A percentile compares a stretch with the other conserved stretches of the same genome.
Evolutionary conservation across 2,888 invertebrate genomes (phyloP).

Genomic region (Eristalinus aeneus): DNA sequence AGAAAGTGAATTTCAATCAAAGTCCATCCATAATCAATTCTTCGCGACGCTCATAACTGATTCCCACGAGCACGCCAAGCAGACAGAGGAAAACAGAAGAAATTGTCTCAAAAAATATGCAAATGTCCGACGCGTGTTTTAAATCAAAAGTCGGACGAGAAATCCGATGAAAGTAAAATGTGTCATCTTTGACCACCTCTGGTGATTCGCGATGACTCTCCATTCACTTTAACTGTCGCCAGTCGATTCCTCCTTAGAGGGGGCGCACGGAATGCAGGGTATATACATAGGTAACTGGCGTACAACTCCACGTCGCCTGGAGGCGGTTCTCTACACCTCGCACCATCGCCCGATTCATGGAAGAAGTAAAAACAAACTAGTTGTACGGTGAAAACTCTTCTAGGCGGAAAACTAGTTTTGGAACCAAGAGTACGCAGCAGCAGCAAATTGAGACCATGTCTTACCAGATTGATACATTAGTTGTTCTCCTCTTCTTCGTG

Average conservation of each 20-base stretch:
- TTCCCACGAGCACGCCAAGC: not conserved
- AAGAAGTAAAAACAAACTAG: slow-evolving; percentile 16
- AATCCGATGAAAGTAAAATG: slow-evolving; percentile 10
- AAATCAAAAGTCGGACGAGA: not conserved
- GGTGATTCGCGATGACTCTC: not conserved
- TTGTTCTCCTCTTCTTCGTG: slow-evolving; percentile 22
- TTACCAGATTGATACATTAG: slow-evolving; percentile 25
- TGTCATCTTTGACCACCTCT: slow-evolving; percentile 13
- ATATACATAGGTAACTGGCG: not conserved
- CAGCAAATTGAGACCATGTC: slow-evolving; percentile 19
- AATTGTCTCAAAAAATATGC: not conserved
- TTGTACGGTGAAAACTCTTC: slow-evolving; percentile 42
- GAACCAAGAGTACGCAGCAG: slow-evolving; percentile 3
- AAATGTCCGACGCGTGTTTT: not conserved
- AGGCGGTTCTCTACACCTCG: slow-evolving; percentile 24
- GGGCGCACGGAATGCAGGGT: not conserved
- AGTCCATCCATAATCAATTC: not conserved
- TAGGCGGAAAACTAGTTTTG: slow-evolving; percentile 52
- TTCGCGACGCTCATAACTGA: not conserved
- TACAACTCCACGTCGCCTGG: slow-evolving; percentile 1
- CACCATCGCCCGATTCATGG: not conserved
- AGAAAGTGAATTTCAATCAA: not conserved
- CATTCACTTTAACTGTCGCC: not conserved
- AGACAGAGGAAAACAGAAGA: not conserved
- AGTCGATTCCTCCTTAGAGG: slow-evolving; percentile 2